Conservation (phyloP, 2,113 vertebrate species). For the Neodontobutis hainanensis region DNA sequence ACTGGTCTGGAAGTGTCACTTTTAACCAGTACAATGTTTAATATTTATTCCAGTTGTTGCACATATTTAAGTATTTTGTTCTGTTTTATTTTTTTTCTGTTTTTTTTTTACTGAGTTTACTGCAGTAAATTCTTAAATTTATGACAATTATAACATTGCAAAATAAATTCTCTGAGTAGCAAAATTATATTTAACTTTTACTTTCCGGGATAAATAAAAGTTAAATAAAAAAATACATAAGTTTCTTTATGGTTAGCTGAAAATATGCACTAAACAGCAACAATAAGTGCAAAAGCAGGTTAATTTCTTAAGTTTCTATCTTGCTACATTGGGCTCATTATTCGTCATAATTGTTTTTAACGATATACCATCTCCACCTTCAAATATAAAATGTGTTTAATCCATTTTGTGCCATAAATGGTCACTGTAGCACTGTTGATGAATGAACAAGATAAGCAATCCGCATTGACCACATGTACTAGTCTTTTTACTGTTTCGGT, state of each 20-base stretch:
- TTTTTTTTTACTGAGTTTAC: slow-evolving; percentile 50
- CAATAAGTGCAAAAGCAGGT: no score
- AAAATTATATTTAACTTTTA: slow-evolving; percentile 27
- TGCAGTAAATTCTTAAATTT: slow-evolving; percentile 40
- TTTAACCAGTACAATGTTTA: slow-evolving; percentile 70
- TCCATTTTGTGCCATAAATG: slow-evolving; percentile 4
- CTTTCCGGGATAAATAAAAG: no score
- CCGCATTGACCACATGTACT: slow-evolving; percentile 27
- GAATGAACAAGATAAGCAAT: slow-evolving; percentile 46
- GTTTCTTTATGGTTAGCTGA: not conserved
- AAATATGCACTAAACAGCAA: no score
- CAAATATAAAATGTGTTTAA: not conserved
- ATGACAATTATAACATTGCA: slow-evolving; percentile 42
- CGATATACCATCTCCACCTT: slow-evolving; percentile 13
- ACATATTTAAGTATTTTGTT: slow-evolving; percentile 63
- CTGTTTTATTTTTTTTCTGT: slow-evolving; percentile 37
- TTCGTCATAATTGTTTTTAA: slow-evolving; percentile 1
- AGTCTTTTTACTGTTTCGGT: slow-evolving; percentile 18
- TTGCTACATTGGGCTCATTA: not conserved
- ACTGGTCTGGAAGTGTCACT: slow-evolving; percentile 34
- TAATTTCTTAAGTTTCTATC: no score
- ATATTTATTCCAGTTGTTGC: slow-evolving; percentile 73
- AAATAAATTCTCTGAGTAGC: slow-evolving; percentile 44
- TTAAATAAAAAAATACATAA: not conserved
- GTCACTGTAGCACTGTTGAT: slow-evolving; percentile 29